Percentiles rank a stretch among this genome's conserved stretches.
Conservation (phyloP, 2,113 vertebrate genomes). For the human (Homo sapiens) region GRCh38 chr16:68986001-68986500, state of each 20-base stretch:
- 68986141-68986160: conserved; percentile 55
- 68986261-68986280: background rate
- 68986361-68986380: background rate
- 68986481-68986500: conserved; percentile 41
- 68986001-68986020: background rate
- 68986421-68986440: background rate
- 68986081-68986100: conserved; percentile 15
- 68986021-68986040: conserved; percentile 21
- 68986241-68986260: conserved; percentile 10
- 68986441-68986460: background rate
- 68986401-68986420: background rate
- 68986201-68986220: background rate
- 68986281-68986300: background rate
- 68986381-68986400: background rate
- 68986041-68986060: background rate
- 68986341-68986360: background rate
- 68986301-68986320: background rate
- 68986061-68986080: background rate
- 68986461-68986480: background rate
- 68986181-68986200: conserved; percentile 43
- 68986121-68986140: conserved; percentile 14
- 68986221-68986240: background rate
- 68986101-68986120: conserved; percentile 54
- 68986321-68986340: background rate
- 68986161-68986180: conserved; percentile 30